A percentile compares a stretch with the other conserved stretches of the same genome.
These are phyloP conservation scores for Spinus olivaceus DNA, from an alignment of 2,797 vertebrate species.

Conservation along the genomic window DNA sequence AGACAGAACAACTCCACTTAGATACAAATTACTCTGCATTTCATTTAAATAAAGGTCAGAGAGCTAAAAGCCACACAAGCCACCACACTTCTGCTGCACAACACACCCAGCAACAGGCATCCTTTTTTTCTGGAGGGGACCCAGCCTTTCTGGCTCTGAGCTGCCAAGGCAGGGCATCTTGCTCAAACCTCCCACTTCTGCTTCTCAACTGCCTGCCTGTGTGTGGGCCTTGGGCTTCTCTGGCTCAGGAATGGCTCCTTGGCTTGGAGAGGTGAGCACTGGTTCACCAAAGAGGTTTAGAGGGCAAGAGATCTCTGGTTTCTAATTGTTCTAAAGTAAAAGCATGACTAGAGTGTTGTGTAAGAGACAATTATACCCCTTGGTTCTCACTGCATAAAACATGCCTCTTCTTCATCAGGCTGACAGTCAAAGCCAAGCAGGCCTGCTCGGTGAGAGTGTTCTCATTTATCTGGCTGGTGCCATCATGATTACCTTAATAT, in stretches of 20 bases:
- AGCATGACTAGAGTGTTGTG: not conserved
- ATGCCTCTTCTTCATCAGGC: not conserved
- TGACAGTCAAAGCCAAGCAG: not conserved
- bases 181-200: not conserved
- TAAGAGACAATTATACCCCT: not conserved
- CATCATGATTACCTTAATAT: not conserved
- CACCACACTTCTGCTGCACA: not conserved
- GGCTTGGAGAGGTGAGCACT: not conserved
- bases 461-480: not conserved
- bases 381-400: not conserved
- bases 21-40: constrained; percentile 16
- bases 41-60: constrained; percentile 46
- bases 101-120: not conserved
- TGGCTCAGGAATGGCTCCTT: not conserved
- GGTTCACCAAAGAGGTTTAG: not conserved
- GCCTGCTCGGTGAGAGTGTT: not conserved
- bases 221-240: not conserved
- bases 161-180: not conserved
- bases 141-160: not conserved
- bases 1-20: constrained; percentile 1
- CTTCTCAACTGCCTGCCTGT: rapidly evolving
- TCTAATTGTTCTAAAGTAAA: not conserved
- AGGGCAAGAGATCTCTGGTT: not conserved
- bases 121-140: not conserved
- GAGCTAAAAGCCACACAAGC: not conserved